Evolutionary conservation across 1,140 invertebrate genomes (phyloP), one percentile per base, ranked within the genome.

Genomic region (Archivesica marissinica): DNA sequence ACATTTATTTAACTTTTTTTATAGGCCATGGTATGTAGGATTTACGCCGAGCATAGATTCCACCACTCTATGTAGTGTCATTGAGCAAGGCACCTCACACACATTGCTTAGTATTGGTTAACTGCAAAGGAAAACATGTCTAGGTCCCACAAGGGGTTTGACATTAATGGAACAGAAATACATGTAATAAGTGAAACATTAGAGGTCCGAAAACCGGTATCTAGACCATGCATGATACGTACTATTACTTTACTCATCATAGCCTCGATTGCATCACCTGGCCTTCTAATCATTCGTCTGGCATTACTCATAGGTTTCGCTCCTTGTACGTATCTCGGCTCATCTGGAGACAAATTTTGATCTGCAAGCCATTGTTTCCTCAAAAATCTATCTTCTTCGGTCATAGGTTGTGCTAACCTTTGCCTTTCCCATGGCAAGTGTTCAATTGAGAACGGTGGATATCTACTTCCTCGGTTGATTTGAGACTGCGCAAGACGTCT

Each of bases 291-390:
- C 15, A 85, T 33, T 78, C 89, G 80, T 74, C 86, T 86, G 39
- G 89, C 61, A 33, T 56, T 61, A 52, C 86, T 88, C 74, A 56
- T 87, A 9, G 89, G 86, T 15, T 76, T 35, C 7, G 89, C 68
- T 39, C 90, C 89, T 25, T 85, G 86, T 4, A 92, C 84, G 52
- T 82, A 50, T 28, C 86, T 41, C 15, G 92, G 92, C 81, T 93
- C 92, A 39, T 89, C 87, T 20, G 85, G 85, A 13, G 88, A 66
- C 15, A 93, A 72, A 7, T 86, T 79, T 85, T 93, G 92, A 87
- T 93, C 92, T 68, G 83, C 52, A 2, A 93, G 44, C 90, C 91
- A 93, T 50, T 92, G 91, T 77, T 88, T 89, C 52, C 92, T 74
- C 23, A 91, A 72, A 30, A 82, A 72, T 33, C 92, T 86, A 52